phyloP scores from a whole-genome alignment of 2,888 invertebrate genomes.

The Aphidoletes aphidimyza region DNA sequence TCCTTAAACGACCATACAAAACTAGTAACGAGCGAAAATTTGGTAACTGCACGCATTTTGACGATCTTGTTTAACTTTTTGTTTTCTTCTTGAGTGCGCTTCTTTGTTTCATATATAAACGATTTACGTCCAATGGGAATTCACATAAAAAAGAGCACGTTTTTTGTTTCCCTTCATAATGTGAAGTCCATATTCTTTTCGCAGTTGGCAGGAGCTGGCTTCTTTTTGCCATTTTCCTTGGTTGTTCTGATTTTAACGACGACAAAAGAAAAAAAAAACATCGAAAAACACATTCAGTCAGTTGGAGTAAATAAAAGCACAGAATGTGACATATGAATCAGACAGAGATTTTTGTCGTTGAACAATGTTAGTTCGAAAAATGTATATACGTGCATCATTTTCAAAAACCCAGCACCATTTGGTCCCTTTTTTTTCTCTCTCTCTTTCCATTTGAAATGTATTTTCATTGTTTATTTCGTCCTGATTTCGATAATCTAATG shows the following conservation, averaged over 20 bases:
- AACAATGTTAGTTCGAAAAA: background rate
- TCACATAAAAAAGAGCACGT: constrained; percentile 23
- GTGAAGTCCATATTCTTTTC: background rate
- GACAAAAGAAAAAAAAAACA: background rate
- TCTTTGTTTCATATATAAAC: constrained; percentile 39
- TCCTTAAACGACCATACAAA: constrained; percentile 4
- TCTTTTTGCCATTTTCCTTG: background rate
- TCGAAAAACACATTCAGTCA: background rate
- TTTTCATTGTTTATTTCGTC: constrained; percentile 51
- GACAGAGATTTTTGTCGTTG: constrained; percentile 19
- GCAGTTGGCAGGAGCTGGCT: too few species aligned
- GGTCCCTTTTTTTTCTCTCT: constrained; percentile 4
- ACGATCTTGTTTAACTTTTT: constrained; percentile 52
- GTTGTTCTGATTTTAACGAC: background rate
- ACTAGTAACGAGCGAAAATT: constrained; percentile 49
- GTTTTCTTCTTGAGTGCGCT: constrained; percentile 49
- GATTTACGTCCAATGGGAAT: constrained; percentile 49
- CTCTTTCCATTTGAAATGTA: background rate
- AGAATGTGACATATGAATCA: constrained; percentile 40
- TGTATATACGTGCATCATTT: constrained; percentile 3
- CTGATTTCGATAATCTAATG: constrained; percentile 46
- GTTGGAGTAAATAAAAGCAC: constrained; percentile 30
- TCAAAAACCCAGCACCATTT: constrained; percentile 4
- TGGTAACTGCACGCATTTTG: constrained; percentile 41
- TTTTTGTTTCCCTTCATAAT: background rate